Percentiles rank a stretch among this genome's conserved stretches.
These are phyloP conservation scores for Orthonevra nobilis DNA, from an alignment of 2,888 invertebrate genomes.

Conservation along the genomic window DNA sequence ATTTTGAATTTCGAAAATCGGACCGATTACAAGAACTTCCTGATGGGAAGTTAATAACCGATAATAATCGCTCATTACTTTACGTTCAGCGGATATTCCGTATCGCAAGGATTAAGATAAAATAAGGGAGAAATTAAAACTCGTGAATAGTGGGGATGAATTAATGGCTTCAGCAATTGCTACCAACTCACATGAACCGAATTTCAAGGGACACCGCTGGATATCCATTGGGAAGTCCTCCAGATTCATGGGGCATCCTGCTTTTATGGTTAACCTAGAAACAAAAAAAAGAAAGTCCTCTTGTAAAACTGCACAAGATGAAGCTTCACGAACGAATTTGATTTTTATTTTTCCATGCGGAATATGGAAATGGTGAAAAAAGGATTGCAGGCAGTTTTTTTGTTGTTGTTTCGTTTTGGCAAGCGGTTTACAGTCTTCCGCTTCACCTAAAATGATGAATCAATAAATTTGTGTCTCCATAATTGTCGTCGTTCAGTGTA, in stretches of 20 bases:
- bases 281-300: slow-evolving; percentile 14
- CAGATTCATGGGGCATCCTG: slow-evolving; percentile 91
- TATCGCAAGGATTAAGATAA: slow-evolving; percentile 40
- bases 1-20: no score
- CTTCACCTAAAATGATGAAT: slow-evolving; percentile 58
- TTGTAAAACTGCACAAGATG: slow-evolving; percentile 3
- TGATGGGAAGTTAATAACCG: no score
- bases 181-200: slow-evolving; percentile 88
- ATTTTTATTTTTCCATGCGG: slow-evolving; percentile 13
- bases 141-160: slow-evolving; percentile 50
- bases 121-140: slow-evolving; percentile 55
- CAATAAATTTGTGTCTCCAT: slow-evolving; percentile 49
- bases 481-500: slow-evolving; percentile 34
- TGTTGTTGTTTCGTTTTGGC: slow-evolving; percentile 28
- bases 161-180: slow-evolving; percentile 25
- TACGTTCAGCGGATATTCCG: slow-evolving; percentile 16
- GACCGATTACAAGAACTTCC: no score
- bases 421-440: slow-evolving; percentile 53
- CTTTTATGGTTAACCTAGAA: slow-evolving; percentile 88
- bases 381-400: slow-evolving; percentile 25
- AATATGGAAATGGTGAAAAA: slow-evolving; percentile 32
- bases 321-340: no score
- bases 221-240: slow-evolving; percentile 93
- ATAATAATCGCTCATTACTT: slow-evolving; percentile 63
- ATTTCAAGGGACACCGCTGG: slow-evolving; percentile 88